Percentiles rank a stretch among this genome's conserved stretches.
Conservation (phyloP, 2,888 invertebrate genomes). For the Thymelicus lineola region DNA sequence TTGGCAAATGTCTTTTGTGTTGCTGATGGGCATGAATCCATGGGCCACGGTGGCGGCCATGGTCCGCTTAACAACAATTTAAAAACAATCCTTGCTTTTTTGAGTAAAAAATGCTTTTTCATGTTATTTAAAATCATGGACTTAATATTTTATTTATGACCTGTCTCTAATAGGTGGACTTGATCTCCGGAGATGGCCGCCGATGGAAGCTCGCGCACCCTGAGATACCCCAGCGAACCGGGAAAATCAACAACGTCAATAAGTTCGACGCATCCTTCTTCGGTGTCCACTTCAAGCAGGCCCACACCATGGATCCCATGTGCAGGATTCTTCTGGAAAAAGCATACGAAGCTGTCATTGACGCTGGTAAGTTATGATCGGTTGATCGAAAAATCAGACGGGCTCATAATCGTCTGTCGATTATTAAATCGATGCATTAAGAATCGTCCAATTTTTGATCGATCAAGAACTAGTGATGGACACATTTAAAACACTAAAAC, state of each 20-base stretch:
- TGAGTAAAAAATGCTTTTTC: too few relatives aligned
- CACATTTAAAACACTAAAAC: too few relatives aligned
- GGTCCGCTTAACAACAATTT: too few relatives aligned
- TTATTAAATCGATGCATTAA: too few relatives aligned
- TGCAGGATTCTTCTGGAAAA: constrained; percentile 91
- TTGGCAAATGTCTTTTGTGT: too few relatives aligned
- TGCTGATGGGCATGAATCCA: neutral
- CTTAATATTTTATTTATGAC: neutral
- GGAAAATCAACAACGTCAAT: constrained; percentile 88
- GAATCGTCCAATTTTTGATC: too few relatives aligned
- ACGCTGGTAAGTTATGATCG: constrained; percentile 80
- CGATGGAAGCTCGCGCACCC: constrained; percentile 91
- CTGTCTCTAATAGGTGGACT: constrained; percentile 86
- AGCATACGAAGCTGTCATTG: constrained; percentile 91
- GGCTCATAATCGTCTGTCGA: too few relatives aligned
- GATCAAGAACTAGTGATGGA: too few relatives aligned
- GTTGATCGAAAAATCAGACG: neutral
- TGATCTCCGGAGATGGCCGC: constrained; percentile 92
- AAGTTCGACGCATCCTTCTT: constrained; percentile 92
- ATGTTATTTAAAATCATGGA: too few relatives aligned
- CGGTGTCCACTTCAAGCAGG: constrained; percentile 90
- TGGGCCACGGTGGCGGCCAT: too few relatives aligned
- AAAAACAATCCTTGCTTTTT: too few relatives aligned
- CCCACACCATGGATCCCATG: constrained; percentile 91
- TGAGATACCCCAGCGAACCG: constrained; percentile 90